Percentiles rank a stretch among this genome's conserved stretches.
Conservation (phyloP, 2,113 vertebrate species). For the Sceloporus undulatus region DNA sequence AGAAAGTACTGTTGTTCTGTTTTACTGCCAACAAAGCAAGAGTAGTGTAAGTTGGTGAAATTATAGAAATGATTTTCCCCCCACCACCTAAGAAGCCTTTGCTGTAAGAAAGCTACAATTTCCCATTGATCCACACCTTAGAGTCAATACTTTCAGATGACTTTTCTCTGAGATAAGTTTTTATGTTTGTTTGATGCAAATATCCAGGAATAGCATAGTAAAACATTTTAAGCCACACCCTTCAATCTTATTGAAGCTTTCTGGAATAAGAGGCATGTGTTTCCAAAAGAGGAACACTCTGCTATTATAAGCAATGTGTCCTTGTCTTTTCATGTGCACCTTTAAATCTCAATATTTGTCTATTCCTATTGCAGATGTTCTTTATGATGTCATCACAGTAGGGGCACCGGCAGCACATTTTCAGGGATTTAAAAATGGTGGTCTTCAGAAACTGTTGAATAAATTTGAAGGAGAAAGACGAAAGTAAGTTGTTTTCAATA, state of each 20-base stretch:
- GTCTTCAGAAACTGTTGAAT: constrained; percentile 90
- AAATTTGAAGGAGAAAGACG: constrained; percentile 94
- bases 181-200: no score
- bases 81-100: background rate
- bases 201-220: background rate
- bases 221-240: background rate
- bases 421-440: constrained; percentile 97
- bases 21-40: background rate
- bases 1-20: background rate
- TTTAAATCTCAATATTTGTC: constrained; percentile 50
- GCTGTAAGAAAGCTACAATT: background rate
- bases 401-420: constrained; percentile 95
- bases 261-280: background rate
- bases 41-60: background rate
- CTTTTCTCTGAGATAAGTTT: background rate
- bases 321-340: background rate
- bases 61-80: background rate
- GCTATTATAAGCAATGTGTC: background rate
- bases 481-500: constrained; percentile 82
- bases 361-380: constrained; percentile 82
- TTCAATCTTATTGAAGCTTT: background rate
- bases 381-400: constrained; percentile 95
- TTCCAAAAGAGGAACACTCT: background rate
- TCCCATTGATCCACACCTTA: background rate
- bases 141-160: background rate